Percentiles rank a stretch among this genome's conserved stretches.
Conservation (phyloP, 2,113 vertebrate genomes). For the Agelaius phoeniceus region DNA sequence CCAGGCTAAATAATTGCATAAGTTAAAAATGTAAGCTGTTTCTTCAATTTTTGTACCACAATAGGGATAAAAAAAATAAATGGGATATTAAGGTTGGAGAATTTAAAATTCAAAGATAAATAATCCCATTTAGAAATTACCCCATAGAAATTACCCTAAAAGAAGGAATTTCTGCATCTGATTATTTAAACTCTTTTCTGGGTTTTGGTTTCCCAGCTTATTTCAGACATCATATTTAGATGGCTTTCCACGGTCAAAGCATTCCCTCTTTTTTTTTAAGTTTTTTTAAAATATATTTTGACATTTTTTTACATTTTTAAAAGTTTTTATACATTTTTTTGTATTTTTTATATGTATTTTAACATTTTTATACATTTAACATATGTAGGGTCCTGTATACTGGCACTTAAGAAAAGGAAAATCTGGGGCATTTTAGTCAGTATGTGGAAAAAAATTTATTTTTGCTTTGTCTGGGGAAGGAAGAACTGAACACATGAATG, state of each 20-base stretch:
- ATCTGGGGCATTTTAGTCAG: background rate
- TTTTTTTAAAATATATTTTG: background rate
- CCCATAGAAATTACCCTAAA: background rate
- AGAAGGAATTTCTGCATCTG: background rate
- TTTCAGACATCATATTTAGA: background rate
- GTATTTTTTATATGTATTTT: background rate
- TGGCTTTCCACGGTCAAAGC: background rate
- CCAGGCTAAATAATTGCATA: background rate
- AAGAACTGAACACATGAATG: constrained; percentile 30
- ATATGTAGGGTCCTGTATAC: background rate
- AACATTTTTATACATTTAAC: background rate
- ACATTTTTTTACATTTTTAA: no score
- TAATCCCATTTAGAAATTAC: background rate
- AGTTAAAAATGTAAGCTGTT: background rate
- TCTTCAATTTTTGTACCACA: background rate
- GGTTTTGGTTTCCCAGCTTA: background rate
- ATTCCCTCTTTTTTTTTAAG: no score
- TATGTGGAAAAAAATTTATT: background rate
- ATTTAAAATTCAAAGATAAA: background rate
- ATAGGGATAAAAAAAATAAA: background rate
- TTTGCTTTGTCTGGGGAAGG: background rate
- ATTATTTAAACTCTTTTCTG: background rate
- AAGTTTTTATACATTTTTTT: no score
- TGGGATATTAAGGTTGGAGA: background rate
- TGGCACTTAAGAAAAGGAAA: background rate